Evolutionary conservation across 2,797 vertebrate species (phyloP).

Genomic region (Erpetoichthys calabaricus): DNA sequence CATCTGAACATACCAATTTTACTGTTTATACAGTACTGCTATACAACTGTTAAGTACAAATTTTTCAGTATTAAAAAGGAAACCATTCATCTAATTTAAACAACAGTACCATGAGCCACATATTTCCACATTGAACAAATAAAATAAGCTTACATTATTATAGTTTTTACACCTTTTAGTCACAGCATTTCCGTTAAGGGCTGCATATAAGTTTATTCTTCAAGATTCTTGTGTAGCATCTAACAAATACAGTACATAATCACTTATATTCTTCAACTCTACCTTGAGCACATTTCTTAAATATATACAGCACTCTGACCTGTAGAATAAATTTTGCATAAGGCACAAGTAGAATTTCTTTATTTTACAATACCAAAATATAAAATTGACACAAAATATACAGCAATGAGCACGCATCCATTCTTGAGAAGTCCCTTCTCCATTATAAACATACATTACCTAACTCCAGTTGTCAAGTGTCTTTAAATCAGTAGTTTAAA

Average conservation of each 20-base stretch:
- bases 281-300: slow-evolving; percentile 51
- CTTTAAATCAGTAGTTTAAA: slow-evolving; percentile 53
- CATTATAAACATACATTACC: slow-evolving; percentile 13
- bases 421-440: slow-evolving; percentile 42
- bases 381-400: slow-evolving; percentile 40
- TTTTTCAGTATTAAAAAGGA: slow-evolving; percentile 37
- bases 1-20: slow-evolving; percentile 49
- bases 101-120: slow-evolving; percentile 60
- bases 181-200: slow-evolving; percentile 71
- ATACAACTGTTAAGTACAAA: slow-evolving; percentile 51
- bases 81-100: slow-evolving; percentile 37
- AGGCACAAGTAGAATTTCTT: slow-evolving; percentile 79
- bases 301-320: slow-evolving; percentile 83
- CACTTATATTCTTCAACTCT: slow-evolving; percentile 39
- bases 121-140: slow-evolving; percentile 53
- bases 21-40: slow-evolving; percentile 60
- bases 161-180: slow-evolving; percentile 52
- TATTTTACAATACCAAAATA: slow-evolving; percentile 35
- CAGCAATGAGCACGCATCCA: slow-evolving; percentile 49
- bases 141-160: slow-evolving; percentile 54
- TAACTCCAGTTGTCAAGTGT: slow-evolving; percentile 42
- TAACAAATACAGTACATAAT: slow-evolving; percentile 34
- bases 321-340: slow-evolving; percentile 75
- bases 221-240: slow-evolving; percentile 40
- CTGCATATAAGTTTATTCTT: slow-evolving; percentile 31